These are phyloP conservation scores for Cyprinodon diabolis DNA, from an alignment of 2,797 vertebrate species.

Conservation along the genomic window DNA sequence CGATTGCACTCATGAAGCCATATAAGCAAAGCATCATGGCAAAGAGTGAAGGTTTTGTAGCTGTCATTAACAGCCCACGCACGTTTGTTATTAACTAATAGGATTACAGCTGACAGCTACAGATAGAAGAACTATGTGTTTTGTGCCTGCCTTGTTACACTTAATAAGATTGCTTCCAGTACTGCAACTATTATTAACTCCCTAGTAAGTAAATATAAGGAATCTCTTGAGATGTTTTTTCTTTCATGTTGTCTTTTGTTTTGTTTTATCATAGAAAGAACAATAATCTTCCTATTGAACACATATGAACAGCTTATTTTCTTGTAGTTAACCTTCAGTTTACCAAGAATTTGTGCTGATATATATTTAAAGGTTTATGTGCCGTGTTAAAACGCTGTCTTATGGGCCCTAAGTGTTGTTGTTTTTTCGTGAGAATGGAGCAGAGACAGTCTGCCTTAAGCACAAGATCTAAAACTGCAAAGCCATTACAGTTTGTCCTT, in stretches of 20 bases:
- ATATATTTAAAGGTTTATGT: not conserved
- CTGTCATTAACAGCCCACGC: constrained; percentile 43
- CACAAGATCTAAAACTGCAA: constrained; percentile 8
- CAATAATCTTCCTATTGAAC: not conserved
- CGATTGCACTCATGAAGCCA: not conserved
- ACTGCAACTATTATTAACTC: constrained; percentile 51
- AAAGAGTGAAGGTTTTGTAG: constrained; percentile 13
- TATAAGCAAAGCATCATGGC: constrained; percentile 18
- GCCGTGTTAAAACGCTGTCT: not conserved
- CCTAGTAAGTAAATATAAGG: constrained; percentile 41
- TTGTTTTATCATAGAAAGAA: not conserved
- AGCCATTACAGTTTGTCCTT: constrained; percentile 18
- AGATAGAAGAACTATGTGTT: constrained; percentile 39
- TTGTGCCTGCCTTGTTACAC: constrained; percentile 35
- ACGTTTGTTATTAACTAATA: constrained; percentile 36
- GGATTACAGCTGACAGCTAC: constrained; percentile 53
- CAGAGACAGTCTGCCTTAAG: constrained; percentile 11
- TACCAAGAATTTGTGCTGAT: not conserved
- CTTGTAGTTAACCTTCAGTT: not conserved
- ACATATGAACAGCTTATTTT: not conserved
- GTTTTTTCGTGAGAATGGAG: not conserved
- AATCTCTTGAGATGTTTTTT: constrained; percentile 25
- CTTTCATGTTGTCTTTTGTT: constrained; percentile 3
- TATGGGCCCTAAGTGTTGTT: not conserved
- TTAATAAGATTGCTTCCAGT: constrained; percentile 44